Base-by-base conservation (phyloP, 2,888 invertebrate genomes). In the Euspilapteryx auroguttella region DNA sequence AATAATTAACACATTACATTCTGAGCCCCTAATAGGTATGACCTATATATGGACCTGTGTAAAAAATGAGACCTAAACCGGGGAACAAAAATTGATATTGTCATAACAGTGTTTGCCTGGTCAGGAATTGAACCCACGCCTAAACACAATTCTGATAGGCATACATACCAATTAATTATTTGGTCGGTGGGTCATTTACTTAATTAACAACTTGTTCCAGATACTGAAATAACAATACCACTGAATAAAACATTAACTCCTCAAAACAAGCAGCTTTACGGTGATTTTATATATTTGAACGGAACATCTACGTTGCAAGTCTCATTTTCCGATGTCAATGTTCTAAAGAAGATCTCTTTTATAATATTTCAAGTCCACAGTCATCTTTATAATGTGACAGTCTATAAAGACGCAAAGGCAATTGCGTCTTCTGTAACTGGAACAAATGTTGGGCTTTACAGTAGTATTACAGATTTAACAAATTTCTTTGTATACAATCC, bases 301-400 rank as follows among this genome's bases (percentile, higher is more conserved):
- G 32, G 39, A 2, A 39, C 46, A 6, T 53, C 64, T 7, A 53
- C 42, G 1, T 30, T 69, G 12, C 38, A 54, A 36, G 47, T 81
- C 2, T 45, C 56, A 33, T 55, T 84, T 17, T 43, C 33, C 1
- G 44, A 79, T 44, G 52, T 79, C 2, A 64, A n/a, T n/a, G n/a
- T n/a, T n/a, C n/a, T 78, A 8, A 37, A 50, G 1, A 50, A 53
- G 31, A 49, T 80, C 17, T 58, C 66, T 2, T 87, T 82, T 44
- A 56, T 84, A 11, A 49, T 86, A 31, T 55, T 85, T 22, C 86
- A 87, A 80, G 78, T 78, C 3, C 87, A 88, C 45, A 75, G 79
- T 26, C 79, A 80, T 36, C 38, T 77, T 9, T 50, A 76, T 32
- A 79, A 81, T 49, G 47, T 86, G 1, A 76, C 78, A 1, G 41